A percentile compares a stretch with the other conserved stretches of the same genome.
Conservation (phyloP, 2,113 vertebrate genomes). For the Apodemus sylvaticus region DNA sequence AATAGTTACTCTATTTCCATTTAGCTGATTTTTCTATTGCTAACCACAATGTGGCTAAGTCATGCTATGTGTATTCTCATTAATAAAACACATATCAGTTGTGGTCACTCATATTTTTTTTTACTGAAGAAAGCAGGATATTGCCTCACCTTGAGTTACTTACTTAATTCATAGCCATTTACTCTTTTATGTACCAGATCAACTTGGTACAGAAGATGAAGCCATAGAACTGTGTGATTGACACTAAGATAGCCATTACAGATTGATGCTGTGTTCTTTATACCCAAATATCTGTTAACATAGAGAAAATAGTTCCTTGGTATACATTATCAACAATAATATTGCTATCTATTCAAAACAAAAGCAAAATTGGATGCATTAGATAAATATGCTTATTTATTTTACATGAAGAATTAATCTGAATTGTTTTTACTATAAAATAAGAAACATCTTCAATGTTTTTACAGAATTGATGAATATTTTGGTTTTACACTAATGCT, state of each 20-base stretch:
- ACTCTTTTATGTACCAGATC: conserved; percentile 9
- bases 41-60: background rate
- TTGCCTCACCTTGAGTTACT: background rate
- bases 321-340: no score
- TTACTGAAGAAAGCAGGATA: background rate
- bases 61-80: background rate
- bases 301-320: conserved; percentile 75
- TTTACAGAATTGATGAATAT: background rate
- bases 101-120: background rate
- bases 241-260: conserved; percentile 34
- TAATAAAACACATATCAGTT: background rate
- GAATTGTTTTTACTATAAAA: background rate
- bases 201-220: conserved; percentile 30
- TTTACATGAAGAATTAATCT: background rate
- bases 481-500: background rate
- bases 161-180: conserved; percentile 24
- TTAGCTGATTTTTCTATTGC: background rate
- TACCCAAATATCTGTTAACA: conserved; percentile 65
- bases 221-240: background rate
- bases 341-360: background rate
- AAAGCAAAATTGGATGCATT: background rate
- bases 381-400: background rate
- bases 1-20: background rate
- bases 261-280: conserved; percentile 16
- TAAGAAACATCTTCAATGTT: no score